These are phyloP conservation scores for Phrynocephalus forsythii DNA, from an alignment of 2,797 vertebrate species.

Conservation along the genomic window DNA sequence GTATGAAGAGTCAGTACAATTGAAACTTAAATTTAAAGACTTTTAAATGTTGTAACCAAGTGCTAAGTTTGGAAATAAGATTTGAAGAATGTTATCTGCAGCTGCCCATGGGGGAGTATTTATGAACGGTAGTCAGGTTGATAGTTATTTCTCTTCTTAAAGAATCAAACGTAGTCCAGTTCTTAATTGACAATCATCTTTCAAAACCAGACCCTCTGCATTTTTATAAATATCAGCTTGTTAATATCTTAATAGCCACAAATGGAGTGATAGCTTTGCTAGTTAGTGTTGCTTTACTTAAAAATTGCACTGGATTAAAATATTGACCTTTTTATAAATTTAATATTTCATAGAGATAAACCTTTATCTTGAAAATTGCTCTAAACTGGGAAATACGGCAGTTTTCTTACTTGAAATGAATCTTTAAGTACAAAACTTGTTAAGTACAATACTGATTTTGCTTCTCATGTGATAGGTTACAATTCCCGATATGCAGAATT, in stretches of 20 bases:
- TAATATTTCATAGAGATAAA: not conserved
- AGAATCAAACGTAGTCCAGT: not conserved
- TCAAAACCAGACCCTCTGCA: not conserved
- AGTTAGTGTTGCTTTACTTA: not conserved
- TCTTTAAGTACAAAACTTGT: not conserved
- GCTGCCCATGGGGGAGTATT: not conserved
- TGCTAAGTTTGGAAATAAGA: not conserved
- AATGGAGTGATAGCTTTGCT: not conserved
- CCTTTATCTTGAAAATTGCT: not conserved
- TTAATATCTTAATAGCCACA: not conserved
- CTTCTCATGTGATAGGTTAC: not conserved
- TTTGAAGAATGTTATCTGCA: not conserved
- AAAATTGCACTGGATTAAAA: not conserved
- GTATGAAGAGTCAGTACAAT: not conserved
- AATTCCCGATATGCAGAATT: too few relatives aligned
- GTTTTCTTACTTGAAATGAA: not conserved
- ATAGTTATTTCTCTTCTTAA: not conserved
- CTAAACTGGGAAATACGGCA: not conserved
- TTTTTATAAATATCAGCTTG: not conserved
- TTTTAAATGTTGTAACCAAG: not conserved
- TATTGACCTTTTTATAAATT: not conserved
- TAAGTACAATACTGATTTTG: not conserved
- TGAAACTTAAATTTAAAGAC: slow-evolving; percentile 23
- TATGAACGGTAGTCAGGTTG: not conserved
- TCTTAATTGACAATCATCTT: not conserved